These are phyloP conservation scores for Phenganax subtilis DNA, from an alignment of 92 coral and sea anemone species.

Conservation along the genomic window DNA sequence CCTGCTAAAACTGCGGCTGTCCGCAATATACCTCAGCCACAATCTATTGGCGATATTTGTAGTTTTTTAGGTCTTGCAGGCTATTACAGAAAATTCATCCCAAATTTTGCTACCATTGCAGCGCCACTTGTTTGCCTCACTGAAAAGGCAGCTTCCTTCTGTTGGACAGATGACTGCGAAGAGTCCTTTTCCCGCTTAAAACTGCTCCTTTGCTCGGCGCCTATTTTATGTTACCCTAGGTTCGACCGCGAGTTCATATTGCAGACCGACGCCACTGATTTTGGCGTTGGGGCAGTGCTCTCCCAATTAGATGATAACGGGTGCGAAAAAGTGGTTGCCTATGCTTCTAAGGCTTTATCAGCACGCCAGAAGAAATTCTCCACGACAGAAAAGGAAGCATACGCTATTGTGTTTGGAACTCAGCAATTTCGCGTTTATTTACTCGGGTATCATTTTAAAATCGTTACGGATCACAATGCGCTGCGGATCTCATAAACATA, in stretches of 20 bases:
- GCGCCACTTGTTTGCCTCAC: background rate
- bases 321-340: slow-evolving; percentile 25
- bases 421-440: background rate
- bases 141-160: background rate
- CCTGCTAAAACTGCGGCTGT: background rate
- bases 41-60: background rate
- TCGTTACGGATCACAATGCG: slow-evolving; percentile 38
- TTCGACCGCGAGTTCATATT: slow-evolving; percentile 29
- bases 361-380: background rate
- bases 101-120: background rate
- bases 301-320: slow-evolving; percentile 47
- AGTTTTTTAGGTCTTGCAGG: slow-evolving; percentile 3
- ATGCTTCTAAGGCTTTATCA: slow-evolving; percentile 30
- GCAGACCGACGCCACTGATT: slow-evolving; percentile 27
- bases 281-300: slow-evolving; percentile 31
- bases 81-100: slow-evolving; percentile 8
- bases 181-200: background rate
- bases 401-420: slow-evolving; percentile 40
- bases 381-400: slow-evolving; percentile 43
- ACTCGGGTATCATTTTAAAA: slow-evolving; percentile 24
- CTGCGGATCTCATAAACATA: no score
- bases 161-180: background rate
- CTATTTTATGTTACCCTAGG: slow-evolving; percentile 29
- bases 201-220: background rate
- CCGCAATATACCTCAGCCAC: background rate